Evolutionary conservation across 2,797 vertebrate species (phyloP).

Genomic region (Champsocephalus gunnari): DNA sequence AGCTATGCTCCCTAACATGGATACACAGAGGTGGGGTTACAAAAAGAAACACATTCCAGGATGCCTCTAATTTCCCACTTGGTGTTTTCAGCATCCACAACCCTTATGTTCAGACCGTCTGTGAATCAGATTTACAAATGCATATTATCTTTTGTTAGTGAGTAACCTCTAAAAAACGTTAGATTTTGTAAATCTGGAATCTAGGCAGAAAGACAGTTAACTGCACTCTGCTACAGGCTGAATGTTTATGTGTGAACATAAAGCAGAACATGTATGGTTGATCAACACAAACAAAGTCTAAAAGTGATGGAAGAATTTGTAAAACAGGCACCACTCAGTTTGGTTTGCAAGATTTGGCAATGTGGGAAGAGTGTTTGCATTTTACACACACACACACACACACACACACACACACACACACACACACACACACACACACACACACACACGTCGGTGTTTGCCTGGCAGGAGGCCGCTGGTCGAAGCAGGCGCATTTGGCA

Average conservation of each 20-base stretch:
- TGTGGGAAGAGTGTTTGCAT: constrained; percentile 50
- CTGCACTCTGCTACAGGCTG: neutral
- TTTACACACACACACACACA: constrained; percentile 50
- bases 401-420: constrained; percentile 35
- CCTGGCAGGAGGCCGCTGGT: constrained; percentile 53
- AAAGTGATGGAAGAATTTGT: constrained; percentile 45
- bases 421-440: constrained; percentile 26
- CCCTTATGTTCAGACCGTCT: constrained; percentile 37
- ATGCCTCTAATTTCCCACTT: constrained; percentile 23
- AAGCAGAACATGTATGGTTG: neutral
- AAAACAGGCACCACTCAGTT: constrained; percentile 23
- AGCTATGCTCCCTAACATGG: constrained; percentile 14
- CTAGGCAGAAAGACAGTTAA: neutral
- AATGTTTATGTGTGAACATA: neutral
- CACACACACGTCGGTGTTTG: constrained; percentile 27
- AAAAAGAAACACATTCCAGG: constrained; percentile 18
- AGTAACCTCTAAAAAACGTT: neutral
- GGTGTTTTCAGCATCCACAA: constrained; percentile 40
- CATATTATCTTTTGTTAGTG: neutral
- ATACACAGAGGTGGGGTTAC: constrained; percentile 24
- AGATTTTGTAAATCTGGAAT: neutral
- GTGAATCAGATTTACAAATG: constrained; percentile 12
- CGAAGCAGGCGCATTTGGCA: constrained; percentile 53
- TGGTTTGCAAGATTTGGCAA: constrained; percentile 50
- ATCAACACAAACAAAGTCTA: neutral